Base-by-base conservation (phyloP, 1,140 invertebrate species). In the Prorops nasuta region DNA sequence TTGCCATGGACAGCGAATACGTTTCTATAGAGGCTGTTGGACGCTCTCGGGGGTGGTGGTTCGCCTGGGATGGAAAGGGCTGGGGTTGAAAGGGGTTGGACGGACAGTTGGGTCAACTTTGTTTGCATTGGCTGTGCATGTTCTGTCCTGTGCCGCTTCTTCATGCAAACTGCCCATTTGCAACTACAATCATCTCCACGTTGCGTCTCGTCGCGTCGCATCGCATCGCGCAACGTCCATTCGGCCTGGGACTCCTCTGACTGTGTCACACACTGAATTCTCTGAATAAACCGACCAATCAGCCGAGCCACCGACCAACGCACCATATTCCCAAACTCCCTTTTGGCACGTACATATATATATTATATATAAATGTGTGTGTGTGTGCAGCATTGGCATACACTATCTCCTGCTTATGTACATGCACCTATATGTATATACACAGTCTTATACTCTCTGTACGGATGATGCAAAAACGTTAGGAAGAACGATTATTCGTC, bases 81-180 rank as follows among this genome's bases (percentile, higher is more conserved):
- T 28, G 10, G 4, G 24, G 4, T 6, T 28, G 24, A 15, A 12
- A 21, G 20, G 18, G 14, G 17, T 7, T 8, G 22, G 21, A 14
- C n/a, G 22, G 12, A 12, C 10, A 18, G 21, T 64, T 59, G 65
- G 69, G 67, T 71, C 69, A 71, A 72, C 69, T 71, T 71, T 74
- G 71, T 73, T 74, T 74, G 68, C 64, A 67, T 64, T 73, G 65
- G 56, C 36, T 7, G 60, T 72, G 63, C 67, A 70, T 71, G 71
- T 71, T 58, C 59, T 59, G 52, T 60, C 63, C 54, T 7, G 31
- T 12, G 42, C 43, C 48, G 49, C 64, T 71, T 74, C 72, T 76
- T 72, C 66, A 72, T 74, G 71, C 69, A 72, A 75, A 74, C 71
- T 72, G 69, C 66, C 72, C 72, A 74, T 76, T 74, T 74, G 70